Conservation (phyloP, 2,888 invertebrate genomes). For the Apamea sordens region DNA sequence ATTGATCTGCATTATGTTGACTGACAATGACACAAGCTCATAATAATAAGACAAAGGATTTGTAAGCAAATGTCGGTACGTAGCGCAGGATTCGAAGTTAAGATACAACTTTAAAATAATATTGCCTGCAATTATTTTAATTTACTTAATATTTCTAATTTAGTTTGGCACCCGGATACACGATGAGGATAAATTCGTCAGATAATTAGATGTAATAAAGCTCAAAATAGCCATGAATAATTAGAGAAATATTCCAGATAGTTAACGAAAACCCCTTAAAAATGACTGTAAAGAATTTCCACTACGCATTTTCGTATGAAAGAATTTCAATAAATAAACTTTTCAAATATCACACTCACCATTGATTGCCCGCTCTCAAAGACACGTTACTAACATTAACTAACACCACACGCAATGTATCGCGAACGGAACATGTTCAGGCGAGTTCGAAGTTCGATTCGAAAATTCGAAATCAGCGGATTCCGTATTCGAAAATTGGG, state of each 20-base stretch:
- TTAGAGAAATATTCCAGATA: background rate
- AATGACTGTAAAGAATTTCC: background rate
- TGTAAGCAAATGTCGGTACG: background rate
- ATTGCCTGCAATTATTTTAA: background rate
- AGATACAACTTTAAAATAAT: conserved; percentile 7
- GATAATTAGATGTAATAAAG: background rate
- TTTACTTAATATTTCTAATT: background rate
- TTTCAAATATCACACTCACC: conserved; percentile 51
- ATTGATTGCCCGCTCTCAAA: conserved; percentile 19
- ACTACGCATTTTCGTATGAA: background rate
- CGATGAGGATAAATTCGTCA: background rate
- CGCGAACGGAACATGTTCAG: conserved; percentile 37
- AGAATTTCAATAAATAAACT: background rate
- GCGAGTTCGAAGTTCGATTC: conserved; percentile 56
- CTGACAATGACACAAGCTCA: background rate
- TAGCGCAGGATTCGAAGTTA: conserved; percentile 30
- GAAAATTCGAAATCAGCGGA: conserved; percentile 67
- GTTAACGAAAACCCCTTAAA: conserved; percentile 1
- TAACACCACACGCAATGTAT: conserved; percentile 59
- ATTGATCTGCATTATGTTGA: background rate
- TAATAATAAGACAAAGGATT: conserved; percentile 45
- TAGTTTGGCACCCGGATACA: background rate
- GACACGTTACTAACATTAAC: conserved; percentile 41
- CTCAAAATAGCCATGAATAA: conserved; percentile 2
- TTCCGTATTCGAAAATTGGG: conserved; percentile 72